A percentile compares a stretch with the other conserved stretches of the same genome.
These are phyloP conservation scores for Pelecanoides urinatrix DNA, from an alignment of 2,113 vertebrate genomes.

Conservation along the genomic window DNA sequence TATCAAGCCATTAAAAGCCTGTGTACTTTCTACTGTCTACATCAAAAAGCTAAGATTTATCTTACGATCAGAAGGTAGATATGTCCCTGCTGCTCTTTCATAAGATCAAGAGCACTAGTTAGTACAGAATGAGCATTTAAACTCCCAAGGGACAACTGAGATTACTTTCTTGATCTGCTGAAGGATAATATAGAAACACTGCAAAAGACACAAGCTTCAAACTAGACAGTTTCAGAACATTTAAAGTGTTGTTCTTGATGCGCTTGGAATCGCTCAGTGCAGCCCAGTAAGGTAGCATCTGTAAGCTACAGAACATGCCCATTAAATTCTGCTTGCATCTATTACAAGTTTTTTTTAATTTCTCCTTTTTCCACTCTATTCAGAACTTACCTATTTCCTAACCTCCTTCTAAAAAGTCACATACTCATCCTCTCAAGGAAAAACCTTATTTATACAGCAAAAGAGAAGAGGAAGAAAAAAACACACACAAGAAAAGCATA, in stretches of 20 bases:
- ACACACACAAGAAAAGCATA: not conserved
- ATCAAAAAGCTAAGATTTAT: not conserved
- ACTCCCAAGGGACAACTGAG: not conserved
- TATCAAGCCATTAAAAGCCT: not conserved
- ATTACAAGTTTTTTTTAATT: not conserved
- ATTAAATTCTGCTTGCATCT: not conserved
- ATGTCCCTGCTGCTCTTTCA: not conserved
- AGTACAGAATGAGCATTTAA: not conserved
- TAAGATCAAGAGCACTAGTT: not conserved
- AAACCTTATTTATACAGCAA: not conserved
- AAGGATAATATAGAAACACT: not conserved
- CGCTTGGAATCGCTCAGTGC: not conserved
- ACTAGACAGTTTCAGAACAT: not conserved
- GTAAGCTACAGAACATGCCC: rapidly evolving
- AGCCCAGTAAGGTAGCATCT: not conserved
- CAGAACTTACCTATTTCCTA: not conserved
- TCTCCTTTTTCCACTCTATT: not conserved
- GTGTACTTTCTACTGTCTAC: not conserved
- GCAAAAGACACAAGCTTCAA: not conserved
- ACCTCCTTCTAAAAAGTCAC: not conserved
- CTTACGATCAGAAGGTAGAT: not conserved
- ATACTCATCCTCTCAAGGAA: not conserved
- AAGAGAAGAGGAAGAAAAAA: not conserved
- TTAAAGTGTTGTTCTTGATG: not conserved
- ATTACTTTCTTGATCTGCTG: not conserved